Conservation (phyloP, 1,140 invertebrate species). For the Drosophila subobscura region DNA sequence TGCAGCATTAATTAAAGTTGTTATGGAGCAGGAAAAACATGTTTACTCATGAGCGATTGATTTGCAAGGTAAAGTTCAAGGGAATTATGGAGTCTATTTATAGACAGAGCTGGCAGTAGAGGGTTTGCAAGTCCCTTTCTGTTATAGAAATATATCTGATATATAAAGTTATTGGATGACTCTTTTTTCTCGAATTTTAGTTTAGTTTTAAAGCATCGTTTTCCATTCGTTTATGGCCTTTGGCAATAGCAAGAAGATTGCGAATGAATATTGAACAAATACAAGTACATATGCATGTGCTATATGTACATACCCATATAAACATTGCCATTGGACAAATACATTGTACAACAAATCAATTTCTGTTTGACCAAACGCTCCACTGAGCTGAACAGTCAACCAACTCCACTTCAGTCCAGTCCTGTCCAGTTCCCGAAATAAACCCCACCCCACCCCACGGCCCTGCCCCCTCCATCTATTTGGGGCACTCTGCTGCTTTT, state of each 20-base stretch:
- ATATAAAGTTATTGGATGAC: slow-evolving; percentile 8
- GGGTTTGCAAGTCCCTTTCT: too few relatives aligned
- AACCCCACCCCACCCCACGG: neutral
- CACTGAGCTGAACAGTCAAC: slow-evolving; percentile 62
- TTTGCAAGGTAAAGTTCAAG: neutral
- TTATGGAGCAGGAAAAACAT: slow-evolving; percentile 14
- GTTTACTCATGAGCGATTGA: slow-evolving; percentile 3
- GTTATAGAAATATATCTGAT: too few relatives aligned
- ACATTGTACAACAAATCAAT: slow-evolving; percentile 60
- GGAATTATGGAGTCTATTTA: too few relatives aligned
- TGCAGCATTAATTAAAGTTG: slow-evolving; percentile 49
- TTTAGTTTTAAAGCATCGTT: slow-evolving; percentile 8
- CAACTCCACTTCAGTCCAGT: slow-evolving; percentile 46
- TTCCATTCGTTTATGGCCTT: slow-evolving; percentile 11
- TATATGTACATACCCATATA: slow-evolving; percentile 18
- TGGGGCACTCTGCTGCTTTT: slow-evolving; percentile 16
- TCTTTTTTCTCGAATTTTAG: slow-evolving; percentile 22
- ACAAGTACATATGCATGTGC: neutral
- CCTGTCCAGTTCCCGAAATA: too few relatives aligned
- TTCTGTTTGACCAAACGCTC: slow-evolving; percentile 74
- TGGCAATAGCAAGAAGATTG: neutral
- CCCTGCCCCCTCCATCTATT: neutral
- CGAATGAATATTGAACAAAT: slow-evolving; percentile 26
- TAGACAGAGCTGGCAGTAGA: too few relatives aligned
- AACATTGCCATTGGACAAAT: slow-evolving; percentile 28